These are phyloP conservation scores for Psittacula derbiana DNA, from an alignment of 2,797 vertebrate species.

Conservation along the genomic window DNA sequence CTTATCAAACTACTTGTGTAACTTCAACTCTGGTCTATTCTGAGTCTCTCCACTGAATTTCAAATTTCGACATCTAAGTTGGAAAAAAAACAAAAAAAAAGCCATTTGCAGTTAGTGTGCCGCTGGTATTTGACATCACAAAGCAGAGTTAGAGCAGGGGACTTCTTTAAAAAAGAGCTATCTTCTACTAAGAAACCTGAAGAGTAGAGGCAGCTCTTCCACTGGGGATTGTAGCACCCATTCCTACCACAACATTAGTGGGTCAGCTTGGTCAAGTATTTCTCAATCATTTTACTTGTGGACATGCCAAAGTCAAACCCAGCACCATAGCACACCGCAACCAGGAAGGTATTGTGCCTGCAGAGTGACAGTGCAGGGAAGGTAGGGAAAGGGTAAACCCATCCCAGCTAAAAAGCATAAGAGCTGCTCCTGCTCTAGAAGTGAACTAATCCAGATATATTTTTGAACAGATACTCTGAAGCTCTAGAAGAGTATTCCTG, in stretches of 20 bases:
- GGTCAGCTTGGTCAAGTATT: background rate
- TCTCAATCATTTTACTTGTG: rapidly evolving
- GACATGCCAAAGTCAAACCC: background rate
- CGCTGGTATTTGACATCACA: background rate
- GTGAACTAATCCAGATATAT: background rate
- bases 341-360: background rate
- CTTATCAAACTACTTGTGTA: background rate
- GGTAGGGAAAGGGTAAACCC: background rate
- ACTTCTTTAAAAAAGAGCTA: background rate
- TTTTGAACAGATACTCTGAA: background rate
- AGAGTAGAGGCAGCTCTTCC: background rate
- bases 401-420: background rate
- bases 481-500: background rate
- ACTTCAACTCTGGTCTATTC: background rate
- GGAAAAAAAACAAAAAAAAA: background rate
- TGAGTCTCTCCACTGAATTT: background rate
- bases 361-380: background rate
- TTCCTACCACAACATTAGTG: background rate
- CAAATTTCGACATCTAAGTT: background rate
- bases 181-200: background rate
- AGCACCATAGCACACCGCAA: background rate
- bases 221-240: background rate
- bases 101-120: background rate
- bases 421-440: background rate
- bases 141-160: background rate